Base-by-base conservation (phyloP, 1,140 invertebrate species). In the Temnothorax nylanderi region DNA sequence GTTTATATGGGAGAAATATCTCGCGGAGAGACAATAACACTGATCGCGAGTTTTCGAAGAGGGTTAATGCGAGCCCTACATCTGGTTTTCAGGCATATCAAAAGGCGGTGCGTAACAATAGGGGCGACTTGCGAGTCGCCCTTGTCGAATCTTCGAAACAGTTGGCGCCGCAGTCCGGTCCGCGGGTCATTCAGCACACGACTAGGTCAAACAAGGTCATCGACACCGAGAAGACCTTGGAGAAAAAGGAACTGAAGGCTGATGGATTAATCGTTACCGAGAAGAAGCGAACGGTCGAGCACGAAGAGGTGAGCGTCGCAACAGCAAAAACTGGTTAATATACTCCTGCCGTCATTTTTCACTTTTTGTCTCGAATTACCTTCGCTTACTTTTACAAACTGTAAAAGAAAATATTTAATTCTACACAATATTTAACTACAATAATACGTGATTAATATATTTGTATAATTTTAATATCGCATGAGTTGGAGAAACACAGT, bases 261-360 rank as follows among this genome's bases (percentile, higher is more conserved):
- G 97, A 98, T 95, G 98, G 98, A 16, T 97, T 97, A 87, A 96
- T 99, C 76, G 96, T 98, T 84, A 99, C 98, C 1, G 98, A 99
- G 95, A 98, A 96, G 41, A 96, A 97, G 87, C 96, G 96, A 62
- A 98, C 97, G 51, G 97, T 97, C 86, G 98, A 98, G 94, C 98
- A 98, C 96, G 98, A 98, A 93, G 96, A 97, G 93, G 96, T 96
- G 82, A 49, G 74, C 51, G 16, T 54, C 47, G 18, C 49, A 5
- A 8, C 41, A 47, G 64, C 49, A 72, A 60, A 82, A 82, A 82
- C 37, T 32, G 26, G 44, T 26, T 49, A 54, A 67, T 47, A 49
- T 18, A 76, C 26, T 51, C 16, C 37, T 34, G 41, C 26, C 34
- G 0, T 60, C 44, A 51, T 16, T 85, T 60, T 34, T 69, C 51